Base-by-base conservation (phyloP, 2,113 vertebrate genomes). In the Forbesichthys agassizii region DNA sequence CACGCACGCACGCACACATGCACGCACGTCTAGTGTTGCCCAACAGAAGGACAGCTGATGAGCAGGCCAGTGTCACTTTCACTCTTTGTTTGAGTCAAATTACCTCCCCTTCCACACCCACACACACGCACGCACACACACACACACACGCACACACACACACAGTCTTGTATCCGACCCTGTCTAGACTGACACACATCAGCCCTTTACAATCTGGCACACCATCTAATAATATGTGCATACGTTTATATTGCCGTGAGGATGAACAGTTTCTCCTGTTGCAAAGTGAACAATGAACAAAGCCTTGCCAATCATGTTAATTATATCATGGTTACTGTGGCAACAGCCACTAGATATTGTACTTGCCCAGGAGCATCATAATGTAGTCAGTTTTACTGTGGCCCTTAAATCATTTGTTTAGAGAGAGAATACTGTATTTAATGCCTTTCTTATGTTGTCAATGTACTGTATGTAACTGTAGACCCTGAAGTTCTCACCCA, bases 51-150 rank as follows among this genome's bases (percentile, higher is more conserved):
- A 86, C 86, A 89, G 84, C 67, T 83, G 88, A 90, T 75, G 82
- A 87, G 58, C 81, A 70, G 59, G 55, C 52, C 61, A 79, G 88
- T 60, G 77, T 91, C 88, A 91, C 89, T 90, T 90, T 91, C 89
- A 72, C 78, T 75, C 36, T 48, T 76, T 27, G 18, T 58, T 87
- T 90, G 85, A 88, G 85, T 92, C 89, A 33, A 61, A 81, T 92
- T 92, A 91, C 91, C 69, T 74, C 71, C 73, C 70, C 61, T 63
- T 64, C 65, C 20, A 72, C 69, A 74, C 66, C 67, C 61, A 65
- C 36, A 64, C 20, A 52, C 16, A 61, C 61, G 48, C 33, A 11
- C 58, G 42, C 58, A 42, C 58, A 42, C 59, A 61, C 59, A 61
- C 59, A 61, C 59, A 46, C 59, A 61, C 59, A 61, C 59, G 47